Conservation (phyloP, 2,797 vertebrate species). For the Myiothlypis chrysogaster region DNA sequence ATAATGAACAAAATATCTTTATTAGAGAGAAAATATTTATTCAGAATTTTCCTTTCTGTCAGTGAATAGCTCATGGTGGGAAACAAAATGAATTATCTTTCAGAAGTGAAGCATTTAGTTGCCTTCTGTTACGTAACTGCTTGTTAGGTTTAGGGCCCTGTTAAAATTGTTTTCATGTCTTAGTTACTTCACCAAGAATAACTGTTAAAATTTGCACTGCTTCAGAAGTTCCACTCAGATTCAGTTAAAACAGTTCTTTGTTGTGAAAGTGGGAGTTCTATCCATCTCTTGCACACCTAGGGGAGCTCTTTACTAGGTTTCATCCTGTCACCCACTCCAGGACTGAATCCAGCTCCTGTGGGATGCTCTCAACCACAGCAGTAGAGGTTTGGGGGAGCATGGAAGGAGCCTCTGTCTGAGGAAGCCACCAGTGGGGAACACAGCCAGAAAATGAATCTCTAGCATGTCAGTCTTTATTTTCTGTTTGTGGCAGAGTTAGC, state of each 20-base stretch:
- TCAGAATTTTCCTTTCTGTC: background rate
- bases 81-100: background rate
- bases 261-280: background rate
- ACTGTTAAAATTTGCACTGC: background rate
- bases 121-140: background rate
- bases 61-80: background rate
- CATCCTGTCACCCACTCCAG: background rate
- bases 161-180: background rate
- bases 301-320: background rate
- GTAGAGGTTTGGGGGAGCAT: background rate
- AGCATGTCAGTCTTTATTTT: background rate
- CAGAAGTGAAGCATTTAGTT: background rate
- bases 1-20: background rate
- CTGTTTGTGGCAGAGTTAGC: background rate
- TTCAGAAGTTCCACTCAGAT: background rate
- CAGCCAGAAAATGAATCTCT: background rate
- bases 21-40: background rate
- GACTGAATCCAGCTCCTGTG: background rate
- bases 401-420: background rate
- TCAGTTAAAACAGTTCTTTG: background rate
- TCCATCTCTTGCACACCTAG: background rate
- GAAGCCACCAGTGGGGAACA: background rate
- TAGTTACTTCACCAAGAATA: background rate
- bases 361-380: background rate
- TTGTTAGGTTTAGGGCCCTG: background rate